These are phyloP conservation scores for Chlorodrepanis virens DNA, from an alignment of 2,113 vertebrate genomes.

Conservation along the genomic window DNA sequence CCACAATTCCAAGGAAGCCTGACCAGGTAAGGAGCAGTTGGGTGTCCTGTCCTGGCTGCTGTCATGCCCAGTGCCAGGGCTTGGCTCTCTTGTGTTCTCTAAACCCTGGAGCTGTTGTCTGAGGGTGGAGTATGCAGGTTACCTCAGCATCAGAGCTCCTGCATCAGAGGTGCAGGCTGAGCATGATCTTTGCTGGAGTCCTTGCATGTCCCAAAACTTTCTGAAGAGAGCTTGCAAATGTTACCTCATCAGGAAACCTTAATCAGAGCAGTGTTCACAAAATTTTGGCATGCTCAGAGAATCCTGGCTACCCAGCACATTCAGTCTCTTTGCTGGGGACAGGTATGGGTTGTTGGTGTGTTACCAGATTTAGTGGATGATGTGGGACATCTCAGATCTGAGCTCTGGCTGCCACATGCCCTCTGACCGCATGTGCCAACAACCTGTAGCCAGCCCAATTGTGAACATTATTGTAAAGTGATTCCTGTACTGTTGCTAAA, in stretches of 20 bases:
- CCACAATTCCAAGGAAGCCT: background rate
- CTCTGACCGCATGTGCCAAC: rapidly evolving
- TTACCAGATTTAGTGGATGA: background rate
- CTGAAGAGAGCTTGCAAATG: background rate
- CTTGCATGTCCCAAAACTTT: background rate
- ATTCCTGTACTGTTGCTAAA: background rate
- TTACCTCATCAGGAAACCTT: background rate
- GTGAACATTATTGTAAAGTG: rapidly evolving
- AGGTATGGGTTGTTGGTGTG: background rate
- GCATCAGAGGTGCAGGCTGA: background rate
- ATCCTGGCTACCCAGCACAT: background rate
- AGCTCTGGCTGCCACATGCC: background rate
- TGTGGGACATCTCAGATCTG: background rate
- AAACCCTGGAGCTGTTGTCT: background rate
- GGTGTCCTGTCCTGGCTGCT: background rate
- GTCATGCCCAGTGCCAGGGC: background rate
- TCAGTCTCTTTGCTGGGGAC: background rate
- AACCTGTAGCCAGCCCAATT: background rate
- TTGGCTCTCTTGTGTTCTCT: background rate
- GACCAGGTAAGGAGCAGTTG: background rate
- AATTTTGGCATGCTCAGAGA: background rate
- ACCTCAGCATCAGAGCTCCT: background rate
- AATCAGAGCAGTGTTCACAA: background rate
- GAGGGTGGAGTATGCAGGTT: background rate
- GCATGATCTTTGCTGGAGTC: background rate